Conservation (phyloP, 2,113 vertebrate species). For the Tursiops truncatus region DNA sequence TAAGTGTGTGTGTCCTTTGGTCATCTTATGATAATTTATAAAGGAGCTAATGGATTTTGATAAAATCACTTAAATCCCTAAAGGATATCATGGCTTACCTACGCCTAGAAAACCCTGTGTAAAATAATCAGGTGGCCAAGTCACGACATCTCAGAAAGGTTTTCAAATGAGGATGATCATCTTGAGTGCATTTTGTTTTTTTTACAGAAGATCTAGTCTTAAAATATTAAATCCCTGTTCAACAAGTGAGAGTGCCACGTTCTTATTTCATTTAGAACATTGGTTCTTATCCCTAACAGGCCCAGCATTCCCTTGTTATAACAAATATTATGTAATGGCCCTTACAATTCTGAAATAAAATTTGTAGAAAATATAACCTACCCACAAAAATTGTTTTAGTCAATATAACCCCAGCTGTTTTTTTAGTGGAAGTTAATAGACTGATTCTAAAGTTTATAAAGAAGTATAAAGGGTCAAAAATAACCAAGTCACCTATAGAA, state of each 20-base stretch:
- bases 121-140: background rate
- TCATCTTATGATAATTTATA: background rate
- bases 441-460: conserved; percentile 46
- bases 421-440: conserved; percentile 36
- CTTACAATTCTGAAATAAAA: conserved; percentile 20
- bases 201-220: background rate
- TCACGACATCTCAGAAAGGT: background rate
- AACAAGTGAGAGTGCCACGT: background rate
- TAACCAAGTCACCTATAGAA: conserved; percentile 28
- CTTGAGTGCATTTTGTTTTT: background rate
- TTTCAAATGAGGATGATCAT: background rate
- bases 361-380: conserved; percentile 14
- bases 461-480: conserved; percentile 14
- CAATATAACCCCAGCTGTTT: background rate
- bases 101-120: background rate
- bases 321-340: background rate
- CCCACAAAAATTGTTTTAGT: background rate
- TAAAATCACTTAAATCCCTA: background rate
- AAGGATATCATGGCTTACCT: background rate
- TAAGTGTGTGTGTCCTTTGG: background rate
- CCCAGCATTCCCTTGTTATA: background rate
- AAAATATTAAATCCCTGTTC: background rate
- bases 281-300: background rate
- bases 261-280: background rate
- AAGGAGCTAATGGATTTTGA: background rate